These are phyloP conservation scores for Lysandra coridon DNA, from an alignment of 2,888 invertebrate genomes.

Conservation along the genomic window DNA sequence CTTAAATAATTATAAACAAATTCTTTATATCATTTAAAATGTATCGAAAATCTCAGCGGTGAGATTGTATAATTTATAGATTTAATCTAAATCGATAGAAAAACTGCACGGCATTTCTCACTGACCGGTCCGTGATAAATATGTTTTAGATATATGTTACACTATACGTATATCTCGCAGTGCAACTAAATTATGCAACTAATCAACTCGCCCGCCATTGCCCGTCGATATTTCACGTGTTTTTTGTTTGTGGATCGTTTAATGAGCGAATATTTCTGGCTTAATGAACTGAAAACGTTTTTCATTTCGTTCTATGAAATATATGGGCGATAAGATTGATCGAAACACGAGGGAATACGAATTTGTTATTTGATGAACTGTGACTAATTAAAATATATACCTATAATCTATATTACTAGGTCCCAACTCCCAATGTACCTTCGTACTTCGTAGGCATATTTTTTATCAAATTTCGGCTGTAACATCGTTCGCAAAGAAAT, in stretches of 20 bases:
- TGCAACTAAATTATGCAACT: not conserved
- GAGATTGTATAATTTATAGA: not conserved
- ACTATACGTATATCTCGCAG: not conserved
- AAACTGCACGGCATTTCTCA: not conserved
- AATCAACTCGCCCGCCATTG: not conserved
- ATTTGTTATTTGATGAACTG: not conserved
- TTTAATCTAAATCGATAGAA: not conserved
- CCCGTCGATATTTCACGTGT: not conserved
- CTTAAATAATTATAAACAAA: no score
- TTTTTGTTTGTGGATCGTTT: not conserved
- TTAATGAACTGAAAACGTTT: slow-evolving; percentile 2
- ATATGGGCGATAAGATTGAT: not conserved
- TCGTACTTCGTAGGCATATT: no score
- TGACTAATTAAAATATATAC: not conserved
- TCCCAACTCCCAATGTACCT: not conserved
- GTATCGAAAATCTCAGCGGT: no score
- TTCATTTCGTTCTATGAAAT: not conserved
- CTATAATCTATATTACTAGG: not conserved
- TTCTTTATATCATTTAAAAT: no score
- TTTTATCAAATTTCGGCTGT: no score
- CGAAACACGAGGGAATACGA: not conserved
- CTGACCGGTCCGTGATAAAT: not conserved
- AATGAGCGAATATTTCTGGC: not conserved
- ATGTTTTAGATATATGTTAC: not conserved
- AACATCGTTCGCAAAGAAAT: no score